Evolutionary conservation across 2,113 vertebrate genomes (phyloP).

Genomic region (Rhinolophus sinicus): DNA sequence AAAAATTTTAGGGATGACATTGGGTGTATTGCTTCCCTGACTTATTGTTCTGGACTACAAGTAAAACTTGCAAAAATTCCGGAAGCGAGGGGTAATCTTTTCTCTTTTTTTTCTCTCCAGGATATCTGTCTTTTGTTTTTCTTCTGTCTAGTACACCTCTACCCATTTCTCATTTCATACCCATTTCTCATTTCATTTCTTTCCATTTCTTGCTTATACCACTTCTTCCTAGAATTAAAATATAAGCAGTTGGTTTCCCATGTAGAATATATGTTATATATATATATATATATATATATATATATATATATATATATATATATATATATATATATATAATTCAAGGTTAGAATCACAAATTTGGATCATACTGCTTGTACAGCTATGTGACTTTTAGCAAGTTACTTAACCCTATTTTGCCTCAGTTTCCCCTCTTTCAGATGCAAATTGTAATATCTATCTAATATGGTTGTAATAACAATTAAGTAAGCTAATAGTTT

Average conservation of each 20-base stretch:
- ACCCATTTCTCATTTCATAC: neutral
- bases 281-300: no score
- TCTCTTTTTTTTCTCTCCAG: neutral
- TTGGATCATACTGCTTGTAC: neutral
- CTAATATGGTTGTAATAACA: neutral
- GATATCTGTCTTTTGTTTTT: neutral
- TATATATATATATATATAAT: neutral
- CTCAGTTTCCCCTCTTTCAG: neutral
- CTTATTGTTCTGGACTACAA: neutral
- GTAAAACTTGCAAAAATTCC: neutral
- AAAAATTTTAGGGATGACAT: neutral
- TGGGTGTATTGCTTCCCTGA: neutral
- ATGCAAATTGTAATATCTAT: neutral
- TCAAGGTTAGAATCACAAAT: neutral
- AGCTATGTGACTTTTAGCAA: neutral
- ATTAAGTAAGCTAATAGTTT: slow-evolving; percentile 1
- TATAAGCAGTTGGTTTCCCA: neutral
- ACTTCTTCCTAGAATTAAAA: neutral
- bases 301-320: no score
- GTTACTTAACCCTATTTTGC: neutral
- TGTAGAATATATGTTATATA: no score
- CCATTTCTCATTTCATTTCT: neutral
- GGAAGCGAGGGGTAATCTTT: neutral
- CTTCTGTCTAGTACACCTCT: neutral
- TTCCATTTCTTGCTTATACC: neutral